Percentiles rank a stretch among this genome's conserved stretches.
phyloP scores from a whole-genome alignment of 1,140 invertebrate genomes.

The Popillia japonica region DNA sequence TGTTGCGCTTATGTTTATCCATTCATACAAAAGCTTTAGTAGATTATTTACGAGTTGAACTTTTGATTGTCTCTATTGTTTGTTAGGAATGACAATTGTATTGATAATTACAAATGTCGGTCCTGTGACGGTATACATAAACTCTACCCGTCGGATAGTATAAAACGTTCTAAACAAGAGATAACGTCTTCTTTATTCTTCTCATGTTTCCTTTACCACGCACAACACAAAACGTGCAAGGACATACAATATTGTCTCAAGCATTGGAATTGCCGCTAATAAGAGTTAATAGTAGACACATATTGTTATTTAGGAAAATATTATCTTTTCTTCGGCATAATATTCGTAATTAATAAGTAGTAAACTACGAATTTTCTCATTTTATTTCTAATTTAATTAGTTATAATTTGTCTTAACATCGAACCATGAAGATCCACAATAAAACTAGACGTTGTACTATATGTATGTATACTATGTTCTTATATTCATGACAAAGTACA shows the following conservation, averaged over 20 bases:
- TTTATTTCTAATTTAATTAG: too few species aligned
- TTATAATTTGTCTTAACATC: too few species aligned
- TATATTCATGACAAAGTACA: too few species aligned
- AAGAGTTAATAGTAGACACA: conserved; percentile 16
- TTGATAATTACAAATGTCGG: conserved; percentile 19
- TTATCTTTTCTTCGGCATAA: not conserved
- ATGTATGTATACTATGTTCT: too few species aligned
- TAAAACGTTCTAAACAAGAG: conserved; percentile 6
- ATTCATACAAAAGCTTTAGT: not conserved
- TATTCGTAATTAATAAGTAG: too few species aligned
- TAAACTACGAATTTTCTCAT: too few species aligned
- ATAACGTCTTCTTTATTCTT: conserved; percentile 8
- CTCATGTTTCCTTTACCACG: conserved; percentile 28
- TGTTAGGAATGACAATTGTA: conserved; percentile 18
- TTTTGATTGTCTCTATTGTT: not conserved
- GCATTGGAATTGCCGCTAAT: conserved; percentile 29
- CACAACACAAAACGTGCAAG: conserved; percentile 25
- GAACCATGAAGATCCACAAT: too few species aligned
- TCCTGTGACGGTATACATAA: not conserved
- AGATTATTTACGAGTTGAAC: conserved; percentile 23
- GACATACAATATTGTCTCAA: not conserved
- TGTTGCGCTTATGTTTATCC: not conserved
- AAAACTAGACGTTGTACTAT: too few species aligned
- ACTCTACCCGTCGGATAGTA: conserved; percentile 9
- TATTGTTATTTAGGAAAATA: conserved; percentile 12